Percentiles rank a stretch among this genome's conserved stretches.
phyloP scores from a whole-genome alignment of 2,797 vertebrate genomes.

The Melanotaenia maccullochi region DNA sequence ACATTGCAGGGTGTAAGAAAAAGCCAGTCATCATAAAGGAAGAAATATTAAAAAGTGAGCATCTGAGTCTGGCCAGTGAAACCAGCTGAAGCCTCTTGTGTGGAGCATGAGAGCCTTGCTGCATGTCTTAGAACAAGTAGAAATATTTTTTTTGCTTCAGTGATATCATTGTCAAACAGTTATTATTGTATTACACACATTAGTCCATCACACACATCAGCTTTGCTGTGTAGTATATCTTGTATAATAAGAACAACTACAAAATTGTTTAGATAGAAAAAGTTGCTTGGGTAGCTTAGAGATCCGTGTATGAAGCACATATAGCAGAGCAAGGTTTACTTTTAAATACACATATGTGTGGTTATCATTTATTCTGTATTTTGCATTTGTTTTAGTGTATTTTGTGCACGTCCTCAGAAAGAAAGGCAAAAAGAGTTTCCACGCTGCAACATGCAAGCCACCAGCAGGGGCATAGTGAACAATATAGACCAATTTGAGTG shows the following conservation, averaged over 20 bases:
- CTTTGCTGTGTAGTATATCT: too few species aligned
- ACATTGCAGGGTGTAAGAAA: constrained; percentile 11
- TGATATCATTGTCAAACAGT: too few species aligned
- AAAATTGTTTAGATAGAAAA: not conserved
- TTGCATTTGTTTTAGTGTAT: too few species aligned
- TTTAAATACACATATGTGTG: too few species aligned
- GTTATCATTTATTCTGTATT: too few species aligned
- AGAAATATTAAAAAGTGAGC: constrained; percentile 22
- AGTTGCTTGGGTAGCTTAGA: not conserved
- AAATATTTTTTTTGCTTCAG: not conserved
- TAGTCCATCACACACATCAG: not conserved
- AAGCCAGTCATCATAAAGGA: constrained; percentile 4
- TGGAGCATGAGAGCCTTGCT: not conserved
- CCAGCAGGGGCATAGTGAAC: too few species aligned
- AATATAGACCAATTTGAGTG: too few species aligned
- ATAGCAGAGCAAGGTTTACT: too few species aligned
- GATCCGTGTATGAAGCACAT: not conserved
- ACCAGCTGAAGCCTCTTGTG: not conserved
- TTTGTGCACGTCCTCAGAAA: too few species aligned
- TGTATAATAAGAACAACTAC: not conserved
- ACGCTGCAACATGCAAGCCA: too few species aligned
- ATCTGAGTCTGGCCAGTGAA: constrained; percentile 14
- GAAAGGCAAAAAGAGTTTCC: too few species aligned
- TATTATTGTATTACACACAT: not conserved
- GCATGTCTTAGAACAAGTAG: not conserved